phyloP scores from a whole-genome alignment of 2,888 invertebrate species.

The Epinotia brunnichana region DNA sequence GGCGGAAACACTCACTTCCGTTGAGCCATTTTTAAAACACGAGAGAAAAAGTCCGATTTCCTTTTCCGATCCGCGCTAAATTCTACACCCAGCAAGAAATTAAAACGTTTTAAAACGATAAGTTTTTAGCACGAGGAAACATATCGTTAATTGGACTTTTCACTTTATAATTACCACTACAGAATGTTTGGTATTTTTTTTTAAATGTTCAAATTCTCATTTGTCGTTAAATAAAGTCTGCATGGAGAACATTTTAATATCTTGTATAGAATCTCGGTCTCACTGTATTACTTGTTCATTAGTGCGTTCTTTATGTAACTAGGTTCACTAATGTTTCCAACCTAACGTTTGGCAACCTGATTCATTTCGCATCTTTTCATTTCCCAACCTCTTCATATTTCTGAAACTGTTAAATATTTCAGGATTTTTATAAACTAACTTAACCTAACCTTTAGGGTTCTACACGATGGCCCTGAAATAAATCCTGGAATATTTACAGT shows the following conservation, averaged over 20 bases:
- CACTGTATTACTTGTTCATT: too few species aligned
- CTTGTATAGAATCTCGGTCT: too few species aligned
- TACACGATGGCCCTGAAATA: too few species aligned
- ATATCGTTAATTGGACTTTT: not conserved
- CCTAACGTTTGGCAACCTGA: too few species aligned
- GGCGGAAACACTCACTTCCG: slow-evolving; percentile 26
- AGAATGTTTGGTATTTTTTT: not conserved
- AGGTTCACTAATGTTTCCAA: too few species aligned
- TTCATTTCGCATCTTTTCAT: too few species aligned
- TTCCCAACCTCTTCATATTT: too few species aligned
- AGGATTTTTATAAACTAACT: too few species aligned
- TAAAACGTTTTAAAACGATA: slow-evolving; percentile 7
- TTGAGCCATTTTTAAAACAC: slow-evolving; percentile 29
- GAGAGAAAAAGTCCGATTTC: slow-evolving; percentile 24
- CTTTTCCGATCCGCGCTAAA: slow-evolving; percentile 15
- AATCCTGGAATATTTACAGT: too few species aligned
- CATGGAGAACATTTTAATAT: not conserved
- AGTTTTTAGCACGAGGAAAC: not conserved
- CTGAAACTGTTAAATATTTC: too few species aligned
- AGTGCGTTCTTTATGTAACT: too few species aligned
- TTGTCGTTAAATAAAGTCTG: not conserved
- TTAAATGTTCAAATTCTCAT: not conserved
- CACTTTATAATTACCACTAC: not conserved
- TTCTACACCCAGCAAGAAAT: slow-evolving; percentile 1
- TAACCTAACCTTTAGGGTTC: too few species aligned